Evolutionary conservation across 2,797 vertebrate species (phyloP).

Genomic region (Champsocephalus gunnari): DNA sequence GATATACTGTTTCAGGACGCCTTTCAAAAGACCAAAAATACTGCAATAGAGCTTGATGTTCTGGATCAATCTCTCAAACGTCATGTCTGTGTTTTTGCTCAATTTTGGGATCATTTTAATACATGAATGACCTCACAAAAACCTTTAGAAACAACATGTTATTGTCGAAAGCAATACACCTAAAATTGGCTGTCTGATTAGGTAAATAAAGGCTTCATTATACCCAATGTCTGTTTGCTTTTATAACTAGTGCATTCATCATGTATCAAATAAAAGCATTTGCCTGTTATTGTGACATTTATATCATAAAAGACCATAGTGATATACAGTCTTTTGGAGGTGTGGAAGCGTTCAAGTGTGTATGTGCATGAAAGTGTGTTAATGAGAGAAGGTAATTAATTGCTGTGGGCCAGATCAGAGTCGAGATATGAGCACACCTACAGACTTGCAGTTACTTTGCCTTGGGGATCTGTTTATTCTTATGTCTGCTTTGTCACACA

Average conservation of each 20-base stretch:
- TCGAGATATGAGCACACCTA: constrained; percentile 45
- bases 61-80: not conserved
- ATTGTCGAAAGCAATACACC: constrained; percentile 6
- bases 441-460: constrained; percentile 15
- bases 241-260: constrained; percentile 18
- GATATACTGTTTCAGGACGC: constrained; percentile 39
- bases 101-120: not conserved
- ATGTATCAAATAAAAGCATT: constrained; percentile 13
- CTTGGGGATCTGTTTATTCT: constrained; percentile 41
- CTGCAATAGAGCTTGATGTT: constrained; percentile 2
- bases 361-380: constrained; percentile 19
- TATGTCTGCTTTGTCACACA: constrained; percentile 2
- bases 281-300: not conserved
- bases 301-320: not conserved
- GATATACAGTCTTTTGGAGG: constrained; percentile 11
- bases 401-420: constrained; percentile 50
- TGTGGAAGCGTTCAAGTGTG: not conserved
- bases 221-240: constrained; percentile 12
- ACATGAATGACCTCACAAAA: not conserved
- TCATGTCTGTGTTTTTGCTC: not conserved
- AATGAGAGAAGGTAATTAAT: constrained; percentile 31
- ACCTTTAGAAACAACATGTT: not conserved
- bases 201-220: constrained; percentile 20
- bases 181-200: constrained; percentile 8
- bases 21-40: not conserved